These are phyloP conservation scores for Phalera bucephala DNA, from an alignment of 2,888 invertebrate genomes.

Conservation along the genomic window DNA sequence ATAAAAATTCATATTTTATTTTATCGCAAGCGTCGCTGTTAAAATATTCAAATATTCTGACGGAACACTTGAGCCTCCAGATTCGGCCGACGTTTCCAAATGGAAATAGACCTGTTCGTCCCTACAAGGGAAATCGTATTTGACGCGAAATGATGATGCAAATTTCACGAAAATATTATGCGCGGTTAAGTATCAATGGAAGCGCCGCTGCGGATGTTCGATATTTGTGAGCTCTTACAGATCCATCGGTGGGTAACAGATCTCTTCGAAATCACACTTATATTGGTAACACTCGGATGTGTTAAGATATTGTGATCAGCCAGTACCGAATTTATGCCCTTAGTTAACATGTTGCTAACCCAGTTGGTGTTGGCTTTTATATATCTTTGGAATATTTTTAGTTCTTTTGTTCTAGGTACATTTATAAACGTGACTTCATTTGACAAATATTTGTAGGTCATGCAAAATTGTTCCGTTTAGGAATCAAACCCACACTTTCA, in stretches of 20 bases:
- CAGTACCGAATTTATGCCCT: too few relatives aligned
- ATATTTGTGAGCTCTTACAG: slow-evolving; percentile 19
- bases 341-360: too few relatives aligned
- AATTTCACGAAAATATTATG: slow-evolving; percentile 56
- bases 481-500: too few relatives aligned
- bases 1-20: slow-evolving; percentile 27
- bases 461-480: too few relatives aligned
- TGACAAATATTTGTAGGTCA: too few relatives aligned
- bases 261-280: not conserved
- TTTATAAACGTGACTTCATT: too few relatives aligned
- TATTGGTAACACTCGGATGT: too few relatives aligned
- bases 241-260: slow-evolving; percentile 16
- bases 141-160: slow-evolving; percentile 66
- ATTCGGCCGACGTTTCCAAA: slow-evolving; percentile 69
- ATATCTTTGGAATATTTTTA: too few relatives aligned
- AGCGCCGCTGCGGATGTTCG: slow-evolving; percentile 37
- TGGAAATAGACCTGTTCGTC: slow-evolving; percentile 69
- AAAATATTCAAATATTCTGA: slow-evolving; percentile 78
- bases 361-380: too few relatives aligned
- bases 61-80: slow-evolving; percentile 67
- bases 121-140: slow-evolving; percentile 67
- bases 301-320: too few relatives aligned
- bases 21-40: slow-evolving; percentile 57
- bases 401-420: too few relatives aligned
- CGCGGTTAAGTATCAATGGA: slow-evolving; percentile 60